Evolutionary conservation across 1,140 invertebrate genomes (phyloP), one percentile per base, ranked within the genome.

Genomic region (Rhopalosiphum padi): DNA sequence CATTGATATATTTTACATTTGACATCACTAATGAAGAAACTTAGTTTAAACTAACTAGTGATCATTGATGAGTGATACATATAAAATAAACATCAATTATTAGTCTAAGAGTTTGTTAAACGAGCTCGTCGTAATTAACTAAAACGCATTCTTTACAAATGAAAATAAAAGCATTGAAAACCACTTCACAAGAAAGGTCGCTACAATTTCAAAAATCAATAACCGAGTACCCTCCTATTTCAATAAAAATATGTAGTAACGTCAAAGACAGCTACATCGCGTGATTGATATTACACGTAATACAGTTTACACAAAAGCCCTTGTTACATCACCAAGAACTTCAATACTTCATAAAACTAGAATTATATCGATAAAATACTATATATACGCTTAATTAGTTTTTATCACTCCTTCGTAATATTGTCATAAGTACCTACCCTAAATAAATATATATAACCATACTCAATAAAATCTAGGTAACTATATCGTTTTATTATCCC

Each of bases 221-320:
- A 82, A 15, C 35, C 1, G 35, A 48, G 87, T 46, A 46, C 85
- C 43, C 46, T 90, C 88, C n/a, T 25, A 25, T 91, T 91, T 91
- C 23, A 82, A 82, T 23, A 77, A 77, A 91, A 89, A 82, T 82
- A 25, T 53, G 23, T 22, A 9, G 77, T 85, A 51, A 53, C 46
- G 91, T 51, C 91, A 91, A 90, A 90, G 51, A 37, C 88, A 90
- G 88, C 25, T 41, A 55, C 87, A 37, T 55, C 88, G 91, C 77
- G 35, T 92, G 91, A 92, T 92, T 92, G 77, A 92, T 92, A 92
- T 92, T 46, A 85, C 25, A n/a, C 5, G 22, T 82, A 92, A 92
- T 85, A n/a, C 46, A 35, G 25, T 92, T 92, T 85, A 51, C 21
- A 53, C 77, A 48, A 82, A 90, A 83, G 46, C 23, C 11, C 53